Percentiles rank a stretch among this genome's conserved stretches.
Conservation (phyloP, 2,113 vertebrate species). For the Platycercus adscitus region DNA sequence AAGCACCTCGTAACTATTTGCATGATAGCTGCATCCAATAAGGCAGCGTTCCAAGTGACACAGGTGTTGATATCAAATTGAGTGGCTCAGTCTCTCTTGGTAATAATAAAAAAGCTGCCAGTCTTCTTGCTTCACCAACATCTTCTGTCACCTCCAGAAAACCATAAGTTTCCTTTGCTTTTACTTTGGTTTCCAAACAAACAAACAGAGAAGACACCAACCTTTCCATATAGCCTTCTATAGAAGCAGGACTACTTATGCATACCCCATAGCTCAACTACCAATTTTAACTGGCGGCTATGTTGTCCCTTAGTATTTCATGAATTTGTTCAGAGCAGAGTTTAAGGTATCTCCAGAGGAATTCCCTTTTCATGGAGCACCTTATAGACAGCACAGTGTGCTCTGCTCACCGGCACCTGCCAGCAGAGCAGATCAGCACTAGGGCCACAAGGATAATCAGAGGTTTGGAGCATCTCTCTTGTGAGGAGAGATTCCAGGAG, state of each 20-base stretch:
- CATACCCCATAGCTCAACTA: neutral
- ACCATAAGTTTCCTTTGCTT: neutral
- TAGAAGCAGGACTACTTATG: neutral
- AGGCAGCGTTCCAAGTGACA: constrained; percentile 64
- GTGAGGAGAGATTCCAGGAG: neutral
- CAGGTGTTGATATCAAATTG: constrained; percentile 56
- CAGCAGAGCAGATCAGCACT: neutral
- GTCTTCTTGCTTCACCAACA: constrained; percentile 13
- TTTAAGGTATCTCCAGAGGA: neutral
- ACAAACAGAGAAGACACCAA: neutral
- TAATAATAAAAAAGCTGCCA: constrained; percentile 45
- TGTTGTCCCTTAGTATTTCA: neutral
- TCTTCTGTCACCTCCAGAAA: neutral
- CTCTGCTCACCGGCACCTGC: accelerated
- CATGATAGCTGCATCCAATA: neutral
- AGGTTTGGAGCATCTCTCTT: neutral
- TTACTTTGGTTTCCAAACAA: neutral
- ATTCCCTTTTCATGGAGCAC: neutral
- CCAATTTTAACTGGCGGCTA: neutral
- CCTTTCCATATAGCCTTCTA: neutral
- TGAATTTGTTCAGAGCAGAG: neutral
- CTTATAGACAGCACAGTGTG: neutral
- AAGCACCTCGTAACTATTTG: neutral
- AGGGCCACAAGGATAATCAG: neutral
- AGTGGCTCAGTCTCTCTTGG: constrained; percentile 43